Percentiles rank a stretch among this genome's conserved stretches.
Evolutionary conservation across 2,888 invertebrate species (phyloP).

Genomic region (Calephelis perditalis): DNA sequence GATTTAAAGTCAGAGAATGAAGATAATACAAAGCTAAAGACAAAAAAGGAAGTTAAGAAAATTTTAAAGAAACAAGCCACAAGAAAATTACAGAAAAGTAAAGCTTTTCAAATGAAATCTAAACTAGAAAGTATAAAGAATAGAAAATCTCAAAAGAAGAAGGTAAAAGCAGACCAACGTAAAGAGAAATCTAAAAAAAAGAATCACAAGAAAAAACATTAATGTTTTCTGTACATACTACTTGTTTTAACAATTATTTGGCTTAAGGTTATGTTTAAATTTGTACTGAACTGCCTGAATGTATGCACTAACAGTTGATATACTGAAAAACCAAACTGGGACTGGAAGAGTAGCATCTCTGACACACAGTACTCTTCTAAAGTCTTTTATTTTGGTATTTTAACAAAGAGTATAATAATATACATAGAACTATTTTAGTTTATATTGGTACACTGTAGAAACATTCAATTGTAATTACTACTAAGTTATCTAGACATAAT

Average conservation of each 20-base stretch:
- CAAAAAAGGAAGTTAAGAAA: conserved; percentile 84
- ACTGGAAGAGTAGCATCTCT: too few relatives aligned
- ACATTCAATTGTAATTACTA: too few relatives aligned
- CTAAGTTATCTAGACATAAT: too few relatives aligned
- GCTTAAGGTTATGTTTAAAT: too few relatives aligned
- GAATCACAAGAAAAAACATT: conserved; percentile 57
- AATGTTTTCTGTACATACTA: conserved; percentile 30
- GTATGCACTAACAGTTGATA: too few relatives aligned
- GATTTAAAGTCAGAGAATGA: conserved; percentile 45
- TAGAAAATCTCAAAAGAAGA: conserved; percentile 78
- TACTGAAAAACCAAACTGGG: too few relatives aligned
- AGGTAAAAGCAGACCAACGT: conserved; percentile 41
- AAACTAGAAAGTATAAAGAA: conserved; percentile 83
- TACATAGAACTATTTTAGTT: too few relatives aligned
- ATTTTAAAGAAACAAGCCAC: conserved; percentile 84
- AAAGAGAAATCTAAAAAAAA: conserved; percentile 64
- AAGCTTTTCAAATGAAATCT: conserved; percentile 86
- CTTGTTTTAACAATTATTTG: background rate
- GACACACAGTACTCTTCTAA: too few relatives aligned
- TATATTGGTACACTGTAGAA: too few relatives aligned
- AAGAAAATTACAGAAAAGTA: conserved; percentile 86
- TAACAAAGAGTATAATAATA: too few relatives aligned
- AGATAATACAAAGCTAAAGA: conserved; percentile 52
- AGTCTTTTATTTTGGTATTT: too few relatives aligned
- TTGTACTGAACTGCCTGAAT: too few relatives aligned